phyloP scores from a whole-genome alignment of 2,113 vertebrate species.

The Ochotona curzoniae region DNA sequence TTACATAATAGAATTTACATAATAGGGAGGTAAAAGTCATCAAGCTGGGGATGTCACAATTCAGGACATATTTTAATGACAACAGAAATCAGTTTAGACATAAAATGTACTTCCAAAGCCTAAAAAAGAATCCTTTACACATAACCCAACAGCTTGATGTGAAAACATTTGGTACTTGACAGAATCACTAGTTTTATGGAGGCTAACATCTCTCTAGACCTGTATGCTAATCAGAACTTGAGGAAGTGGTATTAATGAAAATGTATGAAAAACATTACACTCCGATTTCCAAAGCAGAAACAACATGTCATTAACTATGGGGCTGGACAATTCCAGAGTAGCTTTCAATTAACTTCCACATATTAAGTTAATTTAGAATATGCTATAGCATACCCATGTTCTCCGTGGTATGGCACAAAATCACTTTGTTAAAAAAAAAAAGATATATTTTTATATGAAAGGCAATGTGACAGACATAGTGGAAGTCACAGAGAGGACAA shows the following conservation, averaged over 20 bases:
- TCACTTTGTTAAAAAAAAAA: not conserved
- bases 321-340: constrained; percentile 26
- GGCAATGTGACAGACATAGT: no score
- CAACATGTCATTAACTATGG: not conserved
- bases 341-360: constrained; percentile 39
- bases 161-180: constrained; percentile 21
- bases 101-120: constrained; percentile 48
- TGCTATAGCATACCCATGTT: not conserved
- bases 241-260: constrained; percentile 9
- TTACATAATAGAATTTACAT: constrained; percentile 69
- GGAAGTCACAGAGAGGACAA: no score
- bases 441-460: no score
- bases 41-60: constrained; percentile 48
- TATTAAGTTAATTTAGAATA: constrained; percentile 2
- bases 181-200: not conserved
- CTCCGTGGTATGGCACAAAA: not conserved
- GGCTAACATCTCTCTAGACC: not conserved
- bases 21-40: constrained; percentile 62
- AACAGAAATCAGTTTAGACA: constrained; percentile 65
- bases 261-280: constrained; percentile 12
- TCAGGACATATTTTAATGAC: constrained; percentile 56
- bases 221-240: constrained; percentile 30
- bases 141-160: not conserved
- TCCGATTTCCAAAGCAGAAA: constrained; percentile 45
- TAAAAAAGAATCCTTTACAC: constrained; percentile 27